A percentile compares a stretch with the other conserved stretches of the same genome.
Evolutionary conservation across 2,113 vertebrate species (phyloP).

Genomic region (Cheilinus undulatus): DNA sequence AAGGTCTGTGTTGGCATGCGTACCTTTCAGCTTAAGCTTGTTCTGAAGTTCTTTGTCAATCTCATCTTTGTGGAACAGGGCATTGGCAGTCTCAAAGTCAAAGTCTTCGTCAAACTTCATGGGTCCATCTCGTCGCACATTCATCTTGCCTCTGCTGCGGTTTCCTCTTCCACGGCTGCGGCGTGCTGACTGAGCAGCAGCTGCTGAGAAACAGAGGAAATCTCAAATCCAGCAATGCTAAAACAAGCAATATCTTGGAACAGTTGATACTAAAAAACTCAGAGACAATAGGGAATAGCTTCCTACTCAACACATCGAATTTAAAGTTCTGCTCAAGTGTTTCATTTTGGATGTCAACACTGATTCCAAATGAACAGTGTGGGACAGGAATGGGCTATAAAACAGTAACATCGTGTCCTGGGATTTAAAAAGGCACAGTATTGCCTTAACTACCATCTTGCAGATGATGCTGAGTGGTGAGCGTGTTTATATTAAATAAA

Average conservation of each 20-base stretch:
- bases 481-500: no score
- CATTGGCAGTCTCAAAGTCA: constrained; percentile 98
- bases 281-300: neutral
- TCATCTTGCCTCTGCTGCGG: constrained; percentile 92
- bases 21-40: constrained; percentile 98
- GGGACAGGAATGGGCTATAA: no score
- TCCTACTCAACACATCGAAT: no score
- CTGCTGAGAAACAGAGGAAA: constrained; percentile 14
- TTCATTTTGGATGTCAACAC: neutral
- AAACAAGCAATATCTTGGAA: neutral
- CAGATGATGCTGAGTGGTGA: no score
- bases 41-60: constrained; percentile 98
- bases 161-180: constrained; percentile 90
- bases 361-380: neutral
- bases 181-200: constrained; percentile 83
- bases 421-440: no score
- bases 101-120: constrained; percentile 99
- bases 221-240: neutral
- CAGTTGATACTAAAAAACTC: neutral
- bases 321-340: no score
- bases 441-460: no score
- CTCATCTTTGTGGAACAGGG: constrained; percentile 98
- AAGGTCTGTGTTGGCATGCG: neutral
- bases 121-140: constrained; percentile 90
- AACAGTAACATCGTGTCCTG: no score